Conservation (phyloP, 2,888 invertebrate species). For the Lasioglossum pauxillum region DNA sequence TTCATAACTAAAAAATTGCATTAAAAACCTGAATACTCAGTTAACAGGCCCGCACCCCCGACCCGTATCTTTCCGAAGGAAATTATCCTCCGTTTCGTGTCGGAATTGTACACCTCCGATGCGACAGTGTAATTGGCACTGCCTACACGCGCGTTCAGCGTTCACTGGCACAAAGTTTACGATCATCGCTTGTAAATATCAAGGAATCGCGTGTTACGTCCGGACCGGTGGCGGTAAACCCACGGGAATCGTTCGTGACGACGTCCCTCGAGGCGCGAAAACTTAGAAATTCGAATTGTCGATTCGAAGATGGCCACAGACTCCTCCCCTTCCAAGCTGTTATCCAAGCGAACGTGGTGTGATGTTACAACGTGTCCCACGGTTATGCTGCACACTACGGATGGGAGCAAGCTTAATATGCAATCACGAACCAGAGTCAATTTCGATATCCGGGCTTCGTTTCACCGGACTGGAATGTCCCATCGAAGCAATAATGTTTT, state of each 20-base stretch:
- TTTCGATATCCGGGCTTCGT: background rate
- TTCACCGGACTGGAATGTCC: background rate
- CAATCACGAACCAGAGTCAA: background rate
- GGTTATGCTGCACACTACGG: conserved; percentile 34
- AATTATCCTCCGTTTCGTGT: background rate
- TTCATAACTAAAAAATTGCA: background rate
- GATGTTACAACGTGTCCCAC: conserved; percentile 53
- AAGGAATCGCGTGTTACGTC: background rate
- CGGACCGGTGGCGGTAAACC: background rate
- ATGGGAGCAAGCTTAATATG: background rate
- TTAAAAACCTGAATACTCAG: background rate
- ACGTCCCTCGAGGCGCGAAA: conserved; percentile 25
- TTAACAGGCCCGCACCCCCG: background rate
- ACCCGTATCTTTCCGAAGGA: background rate
- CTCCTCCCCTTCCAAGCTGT: conserved; percentile 23
- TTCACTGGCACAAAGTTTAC: background rate
- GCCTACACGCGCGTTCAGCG: background rate
- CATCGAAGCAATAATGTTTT: background rate
- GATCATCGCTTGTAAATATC: background rate
- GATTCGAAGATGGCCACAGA: background rate
- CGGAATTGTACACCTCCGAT: background rate
- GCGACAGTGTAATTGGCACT: conserved; percentile 6
- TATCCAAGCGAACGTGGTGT: conserved; percentile 51
- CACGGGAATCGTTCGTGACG: background rate
- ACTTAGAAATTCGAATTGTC: conserved; percentile 15